phyloP scores from a whole-genome alignment of 2,888 invertebrate genomes.

The Chrysopilus asiliformis region DNA sequence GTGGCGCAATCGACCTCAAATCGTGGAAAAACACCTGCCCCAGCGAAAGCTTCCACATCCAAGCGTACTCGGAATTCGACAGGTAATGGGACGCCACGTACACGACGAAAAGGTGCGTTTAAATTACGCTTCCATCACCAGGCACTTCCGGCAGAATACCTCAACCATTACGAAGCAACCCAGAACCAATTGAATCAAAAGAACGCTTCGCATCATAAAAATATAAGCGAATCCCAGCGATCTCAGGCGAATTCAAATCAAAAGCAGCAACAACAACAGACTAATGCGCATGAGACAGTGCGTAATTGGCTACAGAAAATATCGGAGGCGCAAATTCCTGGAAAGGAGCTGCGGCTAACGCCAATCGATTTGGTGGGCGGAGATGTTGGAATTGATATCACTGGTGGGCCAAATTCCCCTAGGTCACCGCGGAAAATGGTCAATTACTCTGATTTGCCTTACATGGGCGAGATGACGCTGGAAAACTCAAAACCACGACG shows the following conservation, averaged over 20 bases:
- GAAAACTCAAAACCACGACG: constrained; percentile 77
- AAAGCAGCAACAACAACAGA: constrained; percentile 21
- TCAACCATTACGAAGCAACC: constrained; percentile 65
- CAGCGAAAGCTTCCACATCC: constrained; percentile 19
- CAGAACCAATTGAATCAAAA: constrained; percentile 41
- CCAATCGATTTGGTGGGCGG: constrained; percentile 1
- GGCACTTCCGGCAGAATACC: constrained; percentile 62
- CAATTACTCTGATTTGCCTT: constrained; percentile 72
- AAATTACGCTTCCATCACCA: constrained; percentile 72
- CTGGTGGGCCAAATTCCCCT: too few relatives aligned
- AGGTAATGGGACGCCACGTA: constrained; percentile 17
- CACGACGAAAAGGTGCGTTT: constrained; percentile 40
- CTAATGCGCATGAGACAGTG: constrained; percentile 47
- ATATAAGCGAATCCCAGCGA: constrained; percentile 13
- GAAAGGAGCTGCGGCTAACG: not conserved
- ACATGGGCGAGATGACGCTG: constrained; percentile 85
- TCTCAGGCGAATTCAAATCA: constrained; percentile 5
- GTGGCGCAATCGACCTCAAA: constrained; percentile 13
- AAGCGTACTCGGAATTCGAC: constrained; percentile 10
- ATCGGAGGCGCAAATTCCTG: constrained; percentile 50
- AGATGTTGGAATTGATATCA: too few relatives aligned
- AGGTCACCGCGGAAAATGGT: constrained; percentile 38
- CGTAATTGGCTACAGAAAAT: constrained; percentile 64
- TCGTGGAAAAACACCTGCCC: constrained; percentile 1
- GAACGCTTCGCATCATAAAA: constrained; percentile 6